Conservation (phyloP, 2,888 invertebrate species). For the Drosophila greeni region DNA sequence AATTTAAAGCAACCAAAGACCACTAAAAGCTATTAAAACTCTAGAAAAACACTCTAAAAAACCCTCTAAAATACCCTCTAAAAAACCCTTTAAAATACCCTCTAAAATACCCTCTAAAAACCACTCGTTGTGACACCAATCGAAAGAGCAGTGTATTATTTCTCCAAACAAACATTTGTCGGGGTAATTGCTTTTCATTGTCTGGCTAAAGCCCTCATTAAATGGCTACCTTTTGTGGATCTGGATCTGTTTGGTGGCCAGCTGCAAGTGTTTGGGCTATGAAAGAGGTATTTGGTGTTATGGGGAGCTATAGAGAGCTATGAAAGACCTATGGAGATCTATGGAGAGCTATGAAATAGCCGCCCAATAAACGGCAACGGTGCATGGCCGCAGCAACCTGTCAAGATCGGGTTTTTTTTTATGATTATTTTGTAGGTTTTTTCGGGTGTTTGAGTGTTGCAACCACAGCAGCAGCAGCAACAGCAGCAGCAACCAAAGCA, state of each 20-base stretch:
- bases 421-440: constrained; percentile 27
- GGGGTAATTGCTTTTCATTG: not conserved
- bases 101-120: not conserved
- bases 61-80: too few relatives aligned
- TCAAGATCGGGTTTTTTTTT: constrained; percentile 43
- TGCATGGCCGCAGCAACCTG: constrained; percentile 38
- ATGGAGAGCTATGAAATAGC: constrained; percentile 19
- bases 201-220: constrained; percentile 7
- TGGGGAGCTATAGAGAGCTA: not conserved
- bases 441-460: constrained; percentile 42
- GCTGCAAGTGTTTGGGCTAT: constrained; percentile 51
- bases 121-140: constrained; percentile 6
- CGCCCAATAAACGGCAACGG: constrained; percentile 39
- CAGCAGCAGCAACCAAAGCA: not conserved
- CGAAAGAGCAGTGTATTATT: constrained; percentile 7
- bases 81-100: too few relatives aligned
- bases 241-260: constrained; percentile 35
- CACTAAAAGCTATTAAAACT: not conserved
- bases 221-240: constrained; percentile 19
- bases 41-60: not conserved
- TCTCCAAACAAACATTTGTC: constrained; percentile 1
- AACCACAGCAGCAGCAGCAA: constrained; percentile 18
- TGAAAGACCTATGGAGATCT: not conserved
- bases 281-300: not conserved
- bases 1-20: not conserved